These are phyloP conservation scores for Acropternis orthonyx DNA, from an alignment of 2,797 vertebrate genomes.

Conservation along the genomic window DNA sequence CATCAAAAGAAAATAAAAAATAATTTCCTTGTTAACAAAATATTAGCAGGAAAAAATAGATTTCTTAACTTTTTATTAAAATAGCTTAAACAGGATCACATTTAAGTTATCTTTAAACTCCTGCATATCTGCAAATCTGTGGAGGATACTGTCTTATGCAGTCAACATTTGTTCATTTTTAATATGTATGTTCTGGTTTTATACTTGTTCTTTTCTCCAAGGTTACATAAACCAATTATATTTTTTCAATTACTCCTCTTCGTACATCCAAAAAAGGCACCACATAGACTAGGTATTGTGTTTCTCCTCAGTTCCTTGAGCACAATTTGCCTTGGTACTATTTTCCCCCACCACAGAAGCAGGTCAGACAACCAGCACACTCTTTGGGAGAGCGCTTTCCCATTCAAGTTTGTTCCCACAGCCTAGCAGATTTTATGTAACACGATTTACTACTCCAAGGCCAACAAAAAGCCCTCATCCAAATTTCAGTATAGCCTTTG, in stretches of 20 bases:
- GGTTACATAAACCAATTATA: neutral
- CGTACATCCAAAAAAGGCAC: neutral
- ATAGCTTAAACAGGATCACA: neutral
- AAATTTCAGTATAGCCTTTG: neutral
- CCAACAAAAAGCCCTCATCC: neutral
- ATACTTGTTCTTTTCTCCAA: neutral
- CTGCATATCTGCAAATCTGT: neutral
- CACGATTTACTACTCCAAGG: neutral
- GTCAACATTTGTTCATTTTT: neutral
- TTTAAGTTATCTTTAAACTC: neutral
- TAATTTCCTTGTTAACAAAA: neutral
- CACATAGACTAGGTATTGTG: neutral
- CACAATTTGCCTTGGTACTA: neutral
- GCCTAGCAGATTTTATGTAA: neutral
- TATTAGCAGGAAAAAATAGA: neutral
- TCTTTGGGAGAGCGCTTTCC: neutral
- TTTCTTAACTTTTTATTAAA: neutral
- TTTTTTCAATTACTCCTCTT: neutral
- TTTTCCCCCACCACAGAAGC: neutral
- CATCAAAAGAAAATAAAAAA: neutral
- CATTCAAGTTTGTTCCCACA: neutral
- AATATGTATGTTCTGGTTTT: neutral
- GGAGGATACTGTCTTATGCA: neutral
- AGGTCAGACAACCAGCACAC: slow-evolving; percentile 5
- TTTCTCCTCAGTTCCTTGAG: neutral